A percentile compares a stretch with the other conserved stretches of the same genome.
phyloP scores from a whole-genome alignment of 2,113 vertebrate genomes.

The Copsychus sechellarum region DNA sequence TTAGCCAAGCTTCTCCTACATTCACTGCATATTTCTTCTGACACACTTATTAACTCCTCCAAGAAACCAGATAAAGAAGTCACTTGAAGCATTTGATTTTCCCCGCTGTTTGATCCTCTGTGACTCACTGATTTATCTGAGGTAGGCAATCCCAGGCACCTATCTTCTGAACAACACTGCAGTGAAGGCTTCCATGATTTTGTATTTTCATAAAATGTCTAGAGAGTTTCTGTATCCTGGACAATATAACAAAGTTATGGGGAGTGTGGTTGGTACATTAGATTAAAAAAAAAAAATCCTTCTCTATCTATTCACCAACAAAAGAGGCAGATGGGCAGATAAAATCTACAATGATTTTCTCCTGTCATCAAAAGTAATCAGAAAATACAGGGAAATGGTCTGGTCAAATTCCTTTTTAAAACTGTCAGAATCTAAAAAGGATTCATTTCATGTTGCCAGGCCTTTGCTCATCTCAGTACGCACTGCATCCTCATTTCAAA shows the following conservation, averaged over 20 bases:
- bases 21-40: neutral
- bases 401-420: neutral
- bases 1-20: neutral
- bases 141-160: neutral
- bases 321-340: neutral
- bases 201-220: neutral
- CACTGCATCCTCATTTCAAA: neutral
- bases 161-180: neutral
- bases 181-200: neutral
- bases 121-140: neutral
- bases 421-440: neutral
- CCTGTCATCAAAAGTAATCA: neutral
- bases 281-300: neutral
- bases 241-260: neutral
- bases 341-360: neutral
- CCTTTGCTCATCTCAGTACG: neutral
- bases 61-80: neutral
- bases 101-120: neutral
- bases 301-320: neutral
- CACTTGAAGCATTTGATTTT: neutral
- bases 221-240: neutral
- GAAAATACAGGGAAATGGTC: neutral
- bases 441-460: neutral
- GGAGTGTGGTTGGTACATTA: neutral
- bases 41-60: neutral